These are phyloP conservation scores for Cyclargus thomasi DNA, from an alignment of 1,140 invertebrate genomes.

Conservation along the genomic window DNA sequence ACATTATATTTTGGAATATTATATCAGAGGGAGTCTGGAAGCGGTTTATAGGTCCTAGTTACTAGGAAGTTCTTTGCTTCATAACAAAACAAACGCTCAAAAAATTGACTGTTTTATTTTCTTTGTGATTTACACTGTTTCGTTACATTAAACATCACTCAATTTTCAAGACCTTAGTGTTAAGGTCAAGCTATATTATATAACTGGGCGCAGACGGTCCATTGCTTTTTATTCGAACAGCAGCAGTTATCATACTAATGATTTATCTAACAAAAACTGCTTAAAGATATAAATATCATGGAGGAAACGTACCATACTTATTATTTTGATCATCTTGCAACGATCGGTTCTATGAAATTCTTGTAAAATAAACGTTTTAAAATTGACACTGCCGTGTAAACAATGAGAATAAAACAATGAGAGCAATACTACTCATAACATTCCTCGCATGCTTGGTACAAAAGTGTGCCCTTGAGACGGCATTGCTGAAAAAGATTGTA, in stretches of 20 bases:
- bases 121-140: not conserved
- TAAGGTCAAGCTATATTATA: not conserved
- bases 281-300: not conserved
- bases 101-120: not conserved
- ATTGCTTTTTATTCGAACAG: not conserved
- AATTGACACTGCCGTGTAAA: not conserved
- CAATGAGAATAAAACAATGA: not conserved
- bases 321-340: not conserved
- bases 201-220: not conserved
- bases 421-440: not conserved
- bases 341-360: not conserved
- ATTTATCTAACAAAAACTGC: not conserved
- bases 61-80: too few species aligned
- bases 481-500: not conserved
- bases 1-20: too few species aligned
- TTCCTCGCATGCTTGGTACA: not conserved
- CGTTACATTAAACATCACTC: not conserved
- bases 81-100: not conserved
- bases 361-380: not conserved
- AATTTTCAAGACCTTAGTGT: not conserved
- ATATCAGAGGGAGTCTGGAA: too few species aligned
- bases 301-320: not conserved
- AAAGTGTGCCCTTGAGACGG: not conserved
- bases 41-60: too few species aligned
- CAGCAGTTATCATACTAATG: not conserved